Evolutionary conservation across 2,113 vertebrate genomes (phyloP), one percentile per base, ranked within the genome.

Genomic region (Megaceryle torquata): DNA sequence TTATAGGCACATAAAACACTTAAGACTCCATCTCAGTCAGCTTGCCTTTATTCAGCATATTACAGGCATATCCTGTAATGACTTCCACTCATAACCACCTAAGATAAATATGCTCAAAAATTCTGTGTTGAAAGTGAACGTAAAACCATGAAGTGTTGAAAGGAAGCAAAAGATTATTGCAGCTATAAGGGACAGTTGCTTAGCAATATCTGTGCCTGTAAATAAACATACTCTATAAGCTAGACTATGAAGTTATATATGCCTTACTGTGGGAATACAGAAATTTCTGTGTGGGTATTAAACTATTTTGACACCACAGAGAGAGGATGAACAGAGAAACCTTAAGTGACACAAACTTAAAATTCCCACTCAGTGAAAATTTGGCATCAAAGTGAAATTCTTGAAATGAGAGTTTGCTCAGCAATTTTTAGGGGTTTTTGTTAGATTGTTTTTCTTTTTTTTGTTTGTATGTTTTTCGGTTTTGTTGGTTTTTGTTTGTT

Each of bases 161-260:
- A 96, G 60, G 31, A 72, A 94, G 57, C 11, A 64, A 81, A 75
- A 83, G 48, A 59, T 68, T 68, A 26, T 46, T 87, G 64, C 43
- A 88, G 71, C 82, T 82, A 35, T 67, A 87, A 63, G 74, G 77
- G 60, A 70, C 57, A 86, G 90, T 74, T 82, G 57, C 93, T 94
- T 87, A 97, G 85, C 82, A 96, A 92, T 77, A 51, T 35, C 46
- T 33, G 25, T 24, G 71, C 29, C 53, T 76, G 75, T 86, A 96
- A 96, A 94, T 80, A 94, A 95, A 94, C 4, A 21, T 13, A 21
- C n/a, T n/a, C 44, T 35, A 31, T 28, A 68, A 91, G 2, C 16
- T 39, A 14, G 24, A 86, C 44, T 6, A 19, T 15, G n/a, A 81
- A 65, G 48, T 53, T 83, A 21, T 44, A 46, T 4, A 4, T 33